A percentile compares a stretch with the other conserved stretches of the same genome.
Evolutionary conservation across 1,140 invertebrate genomes (phyloP).

Genomic region (Hyles euphorbiae): DNA sequence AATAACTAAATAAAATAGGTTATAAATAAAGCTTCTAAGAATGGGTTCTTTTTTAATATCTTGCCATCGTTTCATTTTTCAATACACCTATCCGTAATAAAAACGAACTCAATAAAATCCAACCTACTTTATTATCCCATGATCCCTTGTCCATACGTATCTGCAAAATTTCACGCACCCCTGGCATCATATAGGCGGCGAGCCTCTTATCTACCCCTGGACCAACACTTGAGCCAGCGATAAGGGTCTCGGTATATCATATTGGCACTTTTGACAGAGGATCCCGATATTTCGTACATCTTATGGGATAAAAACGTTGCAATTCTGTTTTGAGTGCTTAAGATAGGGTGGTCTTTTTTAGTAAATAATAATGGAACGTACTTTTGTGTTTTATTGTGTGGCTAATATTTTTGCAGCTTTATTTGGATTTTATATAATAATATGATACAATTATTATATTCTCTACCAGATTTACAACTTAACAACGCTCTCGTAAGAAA

Average conservation of each 20-base stretch:
- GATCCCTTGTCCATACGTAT: conserved; percentile 50
- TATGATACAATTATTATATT: no score
- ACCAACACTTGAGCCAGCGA: conserved; percentile 39
- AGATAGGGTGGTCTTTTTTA: not conserved
- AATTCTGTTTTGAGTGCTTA: not conserved
- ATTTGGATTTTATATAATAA: no score
- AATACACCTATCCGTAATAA: not conserved
- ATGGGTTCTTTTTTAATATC: no score
- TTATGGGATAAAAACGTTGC: conserved; percentile 41
- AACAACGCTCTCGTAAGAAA: no score
- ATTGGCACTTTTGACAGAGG: conserved; percentile 57
- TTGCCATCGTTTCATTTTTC: no score
- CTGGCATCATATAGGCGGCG: conserved; percentile 54
- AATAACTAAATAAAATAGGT: no score
- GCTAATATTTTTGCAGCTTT: no score
- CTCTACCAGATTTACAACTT: no score
- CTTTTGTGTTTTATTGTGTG: no score
- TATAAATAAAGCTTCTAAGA: no score
- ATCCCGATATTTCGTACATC: conserved; percentile 57
- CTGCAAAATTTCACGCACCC: conserved; percentile 67
- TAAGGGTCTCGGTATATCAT: conserved; percentile 65
- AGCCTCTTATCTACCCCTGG: conserved; percentile 62
- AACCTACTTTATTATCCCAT: conserved; percentile 50
- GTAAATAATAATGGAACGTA: no score
- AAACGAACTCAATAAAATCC: conserved; percentile 4